These are phyloP conservation scores for Natator depressus DNA, from an alignment of 2,113 vertebrate species.

Conservation along the genomic window DNA sequence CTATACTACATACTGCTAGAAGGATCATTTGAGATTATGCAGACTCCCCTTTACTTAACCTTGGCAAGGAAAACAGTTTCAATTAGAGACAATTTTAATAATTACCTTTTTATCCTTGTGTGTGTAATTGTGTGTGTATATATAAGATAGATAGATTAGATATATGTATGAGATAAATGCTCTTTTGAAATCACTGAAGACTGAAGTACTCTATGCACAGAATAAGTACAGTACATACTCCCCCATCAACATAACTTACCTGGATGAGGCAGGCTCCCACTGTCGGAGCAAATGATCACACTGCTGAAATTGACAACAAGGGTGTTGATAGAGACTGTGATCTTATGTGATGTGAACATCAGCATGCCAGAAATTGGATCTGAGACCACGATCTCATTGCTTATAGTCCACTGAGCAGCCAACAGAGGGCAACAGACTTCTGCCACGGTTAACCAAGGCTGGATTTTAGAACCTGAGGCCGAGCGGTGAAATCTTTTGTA, in stretches of 20 bases:
- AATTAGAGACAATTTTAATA: neutral
- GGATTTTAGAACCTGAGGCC: neutral
- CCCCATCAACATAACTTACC: neutral
- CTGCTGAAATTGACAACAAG: neutral
- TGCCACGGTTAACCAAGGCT: neutral
- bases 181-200: neutral
- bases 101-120: neutral
- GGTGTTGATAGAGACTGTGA: neutral
- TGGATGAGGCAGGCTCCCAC: neutral
- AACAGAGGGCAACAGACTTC: neutral
- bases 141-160: no score
- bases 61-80: neutral
- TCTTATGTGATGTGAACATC: neutral
- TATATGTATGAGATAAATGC: neutral
- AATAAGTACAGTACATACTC: neutral
- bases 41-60: neutral
- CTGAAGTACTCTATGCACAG: neutral
- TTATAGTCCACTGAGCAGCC: neutral
- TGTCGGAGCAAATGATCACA: neutral
- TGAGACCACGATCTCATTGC: neutral
- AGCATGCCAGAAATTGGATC: neutral
- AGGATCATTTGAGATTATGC: neutral
- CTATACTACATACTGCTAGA: neutral
- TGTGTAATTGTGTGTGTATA: neutral
- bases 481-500: neutral